A percentile compares a stretch with the other conserved stretches of the same genome.
These are phyloP conservation scores for Scaptomyza montana DNA, from an alignment of 1,140 invertebrate species.

Conservation along the genomic window DNA sequence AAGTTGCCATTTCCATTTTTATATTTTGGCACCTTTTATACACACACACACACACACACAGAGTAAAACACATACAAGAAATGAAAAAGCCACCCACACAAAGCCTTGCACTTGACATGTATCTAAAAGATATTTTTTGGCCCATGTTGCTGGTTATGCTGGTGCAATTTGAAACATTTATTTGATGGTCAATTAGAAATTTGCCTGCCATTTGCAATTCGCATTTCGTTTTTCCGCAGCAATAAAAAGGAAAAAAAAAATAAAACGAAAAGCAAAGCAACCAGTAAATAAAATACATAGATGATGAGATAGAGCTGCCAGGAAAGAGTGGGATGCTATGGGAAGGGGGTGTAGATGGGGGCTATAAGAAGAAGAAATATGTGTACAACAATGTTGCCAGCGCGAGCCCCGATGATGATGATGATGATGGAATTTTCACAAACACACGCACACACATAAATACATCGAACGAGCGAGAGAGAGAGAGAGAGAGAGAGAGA, in stretches of 20 bases:
- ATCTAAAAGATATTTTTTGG: conserved; percentile 51
- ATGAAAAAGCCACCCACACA: conserved; percentile 15
- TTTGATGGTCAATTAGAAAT: conserved; percentile 77
- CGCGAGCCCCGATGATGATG: conserved; percentile 55
- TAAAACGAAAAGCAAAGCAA: conserved; percentile 36
- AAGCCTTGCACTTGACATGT: conserved; percentile 62
- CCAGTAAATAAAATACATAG: conserved; percentile 61
- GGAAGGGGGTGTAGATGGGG: background rate
- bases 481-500: conserved; percentile 38
- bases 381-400: conserved; percentile 62
- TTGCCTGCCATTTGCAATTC: conserved; percentile 58
- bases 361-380: conserved; percentile 56
- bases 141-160: conserved; percentile 15
- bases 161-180: conserved; percentile 63
- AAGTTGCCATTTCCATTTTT: conserved; percentile 60
- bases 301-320: conserved; percentile 46
- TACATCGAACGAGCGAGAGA: conserved; percentile 32
- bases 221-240: conserved; percentile 47
- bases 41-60: conserved; percentile 42
- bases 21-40: conserved; percentile 71
- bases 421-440: conserved; percentile 77
- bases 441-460: conserved; percentile 39
- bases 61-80: conserved; percentile 5
- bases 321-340: conserved; percentile 44
- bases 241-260: conserved; percentile 55